These are phyloP conservation scores for Isurus oxyrinchus DNA, from an alignment of 2,113 vertebrate genomes.

Conservation along the genomic window DNA sequence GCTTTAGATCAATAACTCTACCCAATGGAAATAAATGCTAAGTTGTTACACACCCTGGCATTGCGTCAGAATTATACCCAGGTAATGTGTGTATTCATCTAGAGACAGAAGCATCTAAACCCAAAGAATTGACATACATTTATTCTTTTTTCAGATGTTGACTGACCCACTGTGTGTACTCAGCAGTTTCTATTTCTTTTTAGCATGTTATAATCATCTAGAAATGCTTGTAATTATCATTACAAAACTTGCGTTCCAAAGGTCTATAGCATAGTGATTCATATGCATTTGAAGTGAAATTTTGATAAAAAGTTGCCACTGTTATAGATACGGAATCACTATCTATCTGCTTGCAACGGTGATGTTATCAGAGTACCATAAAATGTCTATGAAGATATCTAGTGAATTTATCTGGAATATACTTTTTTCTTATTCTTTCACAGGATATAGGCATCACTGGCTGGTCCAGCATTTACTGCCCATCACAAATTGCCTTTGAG, in stretches of 20 bases:
- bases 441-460: no score
- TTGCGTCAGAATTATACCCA: background rate
- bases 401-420: background rate
- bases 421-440: no score
- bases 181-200: background rate
- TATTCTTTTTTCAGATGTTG: background rate
- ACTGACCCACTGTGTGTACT: background rate
- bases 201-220: background rate
- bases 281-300: background rate
- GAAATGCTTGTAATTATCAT: background rate
- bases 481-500: no score
- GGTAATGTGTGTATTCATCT: background rate
- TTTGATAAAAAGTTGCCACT: background rate
- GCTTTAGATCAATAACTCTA: background rate
- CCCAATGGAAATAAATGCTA: background rate
- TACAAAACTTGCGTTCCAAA: background rate
- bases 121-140: background rate
- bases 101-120: background rate
- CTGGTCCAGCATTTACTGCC: no score
- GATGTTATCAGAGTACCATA: background rate
- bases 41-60: background rate
- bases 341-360: background rate
- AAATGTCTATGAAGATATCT: background rate
- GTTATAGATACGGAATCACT: background rate
- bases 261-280: background rate